Evolutionary conservation across 2,888 invertebrate species (phyloP).

Genomic region (Camponotus fellah): DNA sequence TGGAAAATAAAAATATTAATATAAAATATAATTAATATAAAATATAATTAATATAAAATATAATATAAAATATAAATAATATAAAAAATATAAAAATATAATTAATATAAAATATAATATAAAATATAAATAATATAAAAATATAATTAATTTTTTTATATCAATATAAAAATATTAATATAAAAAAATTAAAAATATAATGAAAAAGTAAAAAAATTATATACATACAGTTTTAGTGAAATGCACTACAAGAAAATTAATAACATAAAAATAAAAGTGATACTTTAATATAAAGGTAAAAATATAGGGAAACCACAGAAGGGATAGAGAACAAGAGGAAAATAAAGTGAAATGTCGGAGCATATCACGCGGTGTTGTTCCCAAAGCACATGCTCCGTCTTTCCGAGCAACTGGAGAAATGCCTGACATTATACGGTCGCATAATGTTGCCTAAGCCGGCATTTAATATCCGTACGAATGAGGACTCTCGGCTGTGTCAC

Average conservation of each 20-base stretch:
- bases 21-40: too few relatives aligned
- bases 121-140: too few relatives aligned
- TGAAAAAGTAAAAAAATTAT: background rate
- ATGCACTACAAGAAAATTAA: background rate
- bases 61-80: too few relatives aligned
- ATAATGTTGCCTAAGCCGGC: conserved; percentile 48
- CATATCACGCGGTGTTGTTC: conserved; percentile 13
- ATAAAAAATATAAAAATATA: too few relatives aligned
- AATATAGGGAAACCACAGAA: background rate
- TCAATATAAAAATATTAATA: too few relatives aligned
- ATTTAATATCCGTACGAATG: conserved; percentile 43
- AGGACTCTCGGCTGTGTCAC: conserved; percentile 17
- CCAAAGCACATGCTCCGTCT: conserved; percentile 17
- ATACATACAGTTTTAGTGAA: background rate
- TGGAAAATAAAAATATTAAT: background rate
- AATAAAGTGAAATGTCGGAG: conserved; percentile 8
- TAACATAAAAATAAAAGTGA: background rate
- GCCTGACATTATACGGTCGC: conserved; percentile 34
- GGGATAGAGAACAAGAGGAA: background rate
- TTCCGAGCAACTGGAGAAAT: conserved; percentile 35
- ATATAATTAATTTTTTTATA: too few relatives aligned
- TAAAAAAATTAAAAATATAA: background rate
- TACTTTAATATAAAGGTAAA: background rate
- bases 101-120: too few relatives aligned
- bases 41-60: too few relatives aligned